These are phyloP conservation scores for Patella caerulea DNA, from an alignment of 2,888 invertebrate genomes.

Conservation along the genomic window DNA sequence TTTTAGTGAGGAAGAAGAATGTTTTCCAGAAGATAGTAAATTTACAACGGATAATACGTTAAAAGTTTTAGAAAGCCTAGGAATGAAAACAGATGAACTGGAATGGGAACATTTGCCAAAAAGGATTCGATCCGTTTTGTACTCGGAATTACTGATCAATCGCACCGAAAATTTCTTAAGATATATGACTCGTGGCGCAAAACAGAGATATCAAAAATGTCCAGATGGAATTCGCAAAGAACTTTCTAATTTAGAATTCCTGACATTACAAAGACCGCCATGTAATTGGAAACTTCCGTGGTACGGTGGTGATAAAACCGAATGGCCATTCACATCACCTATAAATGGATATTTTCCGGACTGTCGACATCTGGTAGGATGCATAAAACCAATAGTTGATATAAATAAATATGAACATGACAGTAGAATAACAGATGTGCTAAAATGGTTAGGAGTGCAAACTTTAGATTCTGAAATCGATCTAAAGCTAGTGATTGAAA, in stretches of 20 bases:
- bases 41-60: conserved; percentile 18
- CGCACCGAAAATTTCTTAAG: too few relatives aligned
- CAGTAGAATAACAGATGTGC: not conserved
- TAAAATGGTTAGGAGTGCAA: not conserved
- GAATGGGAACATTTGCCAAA: conserved; percentile 38
- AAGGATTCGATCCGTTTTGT: conserved; percentile 17
- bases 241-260: conserved; percentile 18
- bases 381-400: not conserved
- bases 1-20: conserved; percentile 40
- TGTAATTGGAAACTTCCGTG: not conserved
- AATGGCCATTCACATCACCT: not conserved
- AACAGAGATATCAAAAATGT: not conserved
- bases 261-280: conserved; percentile 18
- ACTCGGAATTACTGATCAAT: not conserved
- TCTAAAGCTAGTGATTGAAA: not conserved
- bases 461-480: not conserved
- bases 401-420: not conserved
- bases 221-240: not conserved
- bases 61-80: conserved; percentile 33
- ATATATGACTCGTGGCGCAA: not conserved
- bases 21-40: conserved; percentile 40
- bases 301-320: not conserved
- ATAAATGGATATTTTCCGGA: not conserved
- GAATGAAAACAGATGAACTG: conserved; percentile 44
- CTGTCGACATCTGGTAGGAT: not conserved